phyloP scores from a whole-genome alignment of 2,797 vertebrate genomes.

The Eulemur coronatus region DNA sequence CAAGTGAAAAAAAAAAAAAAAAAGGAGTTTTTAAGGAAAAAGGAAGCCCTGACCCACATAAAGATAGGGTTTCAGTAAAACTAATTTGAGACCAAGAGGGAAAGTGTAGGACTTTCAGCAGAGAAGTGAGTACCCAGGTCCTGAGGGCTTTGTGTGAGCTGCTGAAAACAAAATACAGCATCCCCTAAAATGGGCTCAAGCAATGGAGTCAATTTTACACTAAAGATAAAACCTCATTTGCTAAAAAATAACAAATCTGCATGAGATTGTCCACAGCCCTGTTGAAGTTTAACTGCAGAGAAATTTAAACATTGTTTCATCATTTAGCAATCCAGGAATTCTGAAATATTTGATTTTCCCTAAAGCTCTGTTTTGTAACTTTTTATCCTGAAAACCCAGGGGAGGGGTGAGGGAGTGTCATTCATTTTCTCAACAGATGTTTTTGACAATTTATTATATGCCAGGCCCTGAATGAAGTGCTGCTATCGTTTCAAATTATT shows the following conservation, averaged over 20 bases:
- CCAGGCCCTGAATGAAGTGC: neutral
- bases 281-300: neutral
- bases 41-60: constrained; percentile 69
- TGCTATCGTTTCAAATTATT: neutral
- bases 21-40: constrained; percentile 51
- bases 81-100: constrained; percentile 49
- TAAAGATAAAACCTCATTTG: neutral
- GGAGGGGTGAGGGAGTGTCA: neutral
- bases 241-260: neutral
- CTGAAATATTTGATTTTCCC: constrained; percentile 14
- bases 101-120: neutral
- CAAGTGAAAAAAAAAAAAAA: neutral
- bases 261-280: neutral
- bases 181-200: neutral
- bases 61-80: constrained; percentile 73
- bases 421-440: neutral
- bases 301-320: neutral
- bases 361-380: constrained; percentile 23
- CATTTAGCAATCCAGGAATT: neutral
- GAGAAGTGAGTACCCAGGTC: neutral
- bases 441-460: neutral
- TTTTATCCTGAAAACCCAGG: neutral
- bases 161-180: neutral
- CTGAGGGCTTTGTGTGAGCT: neutral
- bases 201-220: neutral